A percentile compares a stretch with the other conserved stretches of the same genome.
phyloP scores from a whole-genome alignment of 2,113 vertebrate genomes.

The Colius striatus region DNA sequence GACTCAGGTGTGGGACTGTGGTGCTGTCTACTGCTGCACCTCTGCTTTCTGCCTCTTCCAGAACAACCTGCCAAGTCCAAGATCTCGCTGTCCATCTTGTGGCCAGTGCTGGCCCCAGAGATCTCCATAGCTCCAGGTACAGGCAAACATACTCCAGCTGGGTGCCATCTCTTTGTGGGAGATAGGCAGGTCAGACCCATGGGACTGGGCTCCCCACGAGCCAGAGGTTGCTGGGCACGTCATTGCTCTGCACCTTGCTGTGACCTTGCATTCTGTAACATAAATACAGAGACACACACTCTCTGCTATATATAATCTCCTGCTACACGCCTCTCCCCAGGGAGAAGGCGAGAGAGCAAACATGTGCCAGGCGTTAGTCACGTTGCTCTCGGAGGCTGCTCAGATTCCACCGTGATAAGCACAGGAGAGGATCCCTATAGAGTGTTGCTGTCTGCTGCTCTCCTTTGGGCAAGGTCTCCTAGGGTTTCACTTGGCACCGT shows the following conservation, averaged over 20 bases:
- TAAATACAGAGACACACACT: neutral
- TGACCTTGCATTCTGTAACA: slow-evolving; percentile 17
- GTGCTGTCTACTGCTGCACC: neutral
- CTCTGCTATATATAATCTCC: slow-evolving; percentile 41
- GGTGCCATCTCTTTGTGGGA: neutral
- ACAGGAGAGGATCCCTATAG: neutral
- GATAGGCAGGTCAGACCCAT: accelerated
- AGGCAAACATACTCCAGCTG: neutral
- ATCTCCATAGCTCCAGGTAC: neutral
- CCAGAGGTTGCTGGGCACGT: neutral
- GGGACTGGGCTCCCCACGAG: neutral
- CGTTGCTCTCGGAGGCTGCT: neutral
- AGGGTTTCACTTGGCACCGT: accelerated
- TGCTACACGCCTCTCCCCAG: slow-evolving; percentile 29
- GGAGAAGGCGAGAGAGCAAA: slow-evolving; percentile 33
- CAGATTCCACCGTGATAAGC: neutral
- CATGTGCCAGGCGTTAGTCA: slow-evolving; percentile 15
- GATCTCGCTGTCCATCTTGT: neutral
- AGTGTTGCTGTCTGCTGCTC: neutral
- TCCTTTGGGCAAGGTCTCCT: neutral
- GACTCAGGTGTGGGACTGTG: accelerated
- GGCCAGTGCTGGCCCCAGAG: neutral
- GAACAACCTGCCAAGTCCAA: neutral
- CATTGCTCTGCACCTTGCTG: neutral
- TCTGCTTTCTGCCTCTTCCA: neutral